Percentiles rank a stretch among this genome's conserved stretches.
phyloP scores from a whole-genome alignment of 2,797 vertebrate genomes.

The Vespertilio murinus region DNA sequence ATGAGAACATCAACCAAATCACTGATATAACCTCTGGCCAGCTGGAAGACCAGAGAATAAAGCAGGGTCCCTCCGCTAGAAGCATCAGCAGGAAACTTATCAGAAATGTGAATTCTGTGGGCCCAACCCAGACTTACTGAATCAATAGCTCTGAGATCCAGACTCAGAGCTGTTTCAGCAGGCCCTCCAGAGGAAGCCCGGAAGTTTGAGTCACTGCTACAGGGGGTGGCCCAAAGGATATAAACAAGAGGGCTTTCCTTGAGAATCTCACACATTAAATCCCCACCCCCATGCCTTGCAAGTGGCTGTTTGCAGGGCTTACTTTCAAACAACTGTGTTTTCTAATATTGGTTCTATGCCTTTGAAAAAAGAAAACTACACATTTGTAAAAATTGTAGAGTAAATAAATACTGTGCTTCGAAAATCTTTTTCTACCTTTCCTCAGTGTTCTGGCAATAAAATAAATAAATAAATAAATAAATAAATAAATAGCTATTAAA shows the following conservation, averaged over 20 bases:
- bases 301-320: background rate
- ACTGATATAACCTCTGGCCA: background rate
- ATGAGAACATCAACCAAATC: background rate
- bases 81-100: background rate
- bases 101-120: background rate
- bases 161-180: background rate
- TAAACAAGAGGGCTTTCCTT: background rate
- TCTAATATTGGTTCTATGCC: conserved; percentile 20
- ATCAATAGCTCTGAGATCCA: background rate
- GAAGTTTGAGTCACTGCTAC: background rate
- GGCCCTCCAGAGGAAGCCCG: background rate
- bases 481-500: conserved; percentile 55
- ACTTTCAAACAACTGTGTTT: conserved; percentile 21
- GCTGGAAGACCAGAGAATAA: background rate
- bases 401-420: conserved; percentile 17
- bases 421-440: conserved; percentile 65
- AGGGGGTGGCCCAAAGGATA: background rate
- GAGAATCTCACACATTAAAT: background rate
- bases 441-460: conserved; percentile 7
- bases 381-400: conserved; percentile 73
- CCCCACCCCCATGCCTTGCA: background rate
- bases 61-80: background rate
- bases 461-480: background rate
- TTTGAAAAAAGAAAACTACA: conserved; percentile 47
- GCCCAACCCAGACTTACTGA: background rate